Evolutionary conservation across 2,797 vertebrate genomes (phyloP), one percentile per base, ranked within the genome.

Genomic region (Carcharodon carcharias): DNA sequence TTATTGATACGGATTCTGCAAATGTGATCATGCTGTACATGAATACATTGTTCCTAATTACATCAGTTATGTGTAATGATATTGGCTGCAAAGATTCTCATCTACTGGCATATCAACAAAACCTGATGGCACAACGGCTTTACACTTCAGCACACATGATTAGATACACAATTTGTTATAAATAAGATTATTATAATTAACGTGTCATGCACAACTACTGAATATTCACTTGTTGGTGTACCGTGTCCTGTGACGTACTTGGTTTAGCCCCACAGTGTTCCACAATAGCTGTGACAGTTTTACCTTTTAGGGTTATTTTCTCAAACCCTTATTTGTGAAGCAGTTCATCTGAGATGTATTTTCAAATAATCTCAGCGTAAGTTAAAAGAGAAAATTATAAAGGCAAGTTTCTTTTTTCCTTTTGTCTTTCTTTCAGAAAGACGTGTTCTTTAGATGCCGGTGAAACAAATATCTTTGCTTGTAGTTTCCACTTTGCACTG

Each of bases 151-250:
- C 65, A 73, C 94, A n/a, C 94, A 95, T 95, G 94, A 95, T 95
- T 95, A 95, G 94, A 95, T 77, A 95, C 94, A 95, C 67, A 69
- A 95, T 95, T 73, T 95, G 67, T 95, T 95, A 95, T 95, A 95
- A 95, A 95, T 95, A 95, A 95, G 94, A 77, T 95, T 95, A 95
- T 95, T 73, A 95, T 95, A 95, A 95, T 95, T 95, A 95, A 95
- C 54, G 69, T 73, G 94, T 93, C 91, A 65, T 93, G 91, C 91
- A 93, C 91, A 67, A 73, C 69, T 28, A 12, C 35, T 95, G 94
- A 95, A 95, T 71, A 95, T 73, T 95, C 31, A 95, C 69, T 73
- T 73, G 28, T 73, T 77, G 67, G 45, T 54, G 69, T 73, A 56
- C 67, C 69, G 50, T 95, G 26, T 77, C 94, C 94, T 56, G 94